Evolutionary conservation across 2,113 vertebrate species (phyloP).

Genomic region (Tautogolabrus adspersus): DNA sequence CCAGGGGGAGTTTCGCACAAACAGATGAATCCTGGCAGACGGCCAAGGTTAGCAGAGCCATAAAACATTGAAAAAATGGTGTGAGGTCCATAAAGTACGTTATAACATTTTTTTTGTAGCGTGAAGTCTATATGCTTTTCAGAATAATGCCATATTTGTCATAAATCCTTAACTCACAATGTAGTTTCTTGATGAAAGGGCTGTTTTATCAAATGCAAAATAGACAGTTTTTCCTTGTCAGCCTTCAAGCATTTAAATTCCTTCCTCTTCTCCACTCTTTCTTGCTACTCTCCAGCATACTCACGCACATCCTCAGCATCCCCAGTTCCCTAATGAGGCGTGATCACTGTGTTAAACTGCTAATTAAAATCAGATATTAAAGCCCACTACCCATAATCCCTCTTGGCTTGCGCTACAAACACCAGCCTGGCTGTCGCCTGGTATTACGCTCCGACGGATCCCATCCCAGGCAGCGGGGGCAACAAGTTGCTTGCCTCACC

Average conservation of each 20-base stretch:
- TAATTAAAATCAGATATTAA: constrained; percentile 87
- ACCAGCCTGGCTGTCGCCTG: constrained; percentile 70
- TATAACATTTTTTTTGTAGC: background rate
- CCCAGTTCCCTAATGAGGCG: constrained; percentile 80
- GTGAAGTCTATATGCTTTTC: background rate
- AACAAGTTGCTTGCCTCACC: constrained; percentile 56
- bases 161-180: background rate
- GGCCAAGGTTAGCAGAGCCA: constrained; percentile 23
- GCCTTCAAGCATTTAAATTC: constrained; percentile 21
- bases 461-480: constrained; percentile 40
- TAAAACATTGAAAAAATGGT: constrained; percentile 16
- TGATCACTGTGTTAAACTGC: constrained; percentile 83
- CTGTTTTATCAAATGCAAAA: constrained; percentile 20
- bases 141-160: constrained; percentile 12
- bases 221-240: background rate
- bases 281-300: constrained; percentile 42
- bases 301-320: constrained; percentile 65
- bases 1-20: constrained; percentile 47
- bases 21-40: constrained; percentile 58
- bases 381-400: constrained; percentile 82
- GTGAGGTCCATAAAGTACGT: constrained; percentile 24
- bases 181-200: background rate
- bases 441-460: constrained; percentile 50
- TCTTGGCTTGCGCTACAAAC: constrained; percentile 77
- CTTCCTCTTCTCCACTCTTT: constrained; percentile 39